Percentiles rank a stretch among this genome's conserved stretches.
Evolutionary conservation across 2,113 vertebrate species (phyloP).

Genomic region (Melanostigma gelatinosum): DNA sequence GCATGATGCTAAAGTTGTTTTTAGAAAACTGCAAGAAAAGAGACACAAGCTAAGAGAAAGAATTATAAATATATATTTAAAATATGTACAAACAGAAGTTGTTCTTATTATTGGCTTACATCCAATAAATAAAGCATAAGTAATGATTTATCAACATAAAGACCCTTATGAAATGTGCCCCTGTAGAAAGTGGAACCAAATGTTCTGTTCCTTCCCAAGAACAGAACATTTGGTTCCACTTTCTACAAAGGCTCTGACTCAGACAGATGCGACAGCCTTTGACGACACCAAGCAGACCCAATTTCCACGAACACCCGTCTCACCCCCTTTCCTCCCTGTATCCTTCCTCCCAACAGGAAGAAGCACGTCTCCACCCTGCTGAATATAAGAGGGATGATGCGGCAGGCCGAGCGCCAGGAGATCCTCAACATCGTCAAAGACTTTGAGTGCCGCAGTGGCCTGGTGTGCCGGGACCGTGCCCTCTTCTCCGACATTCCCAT

Average conservation of each 20-base stretch:
- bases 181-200: neutral
- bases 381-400: constrained; percentile 88
- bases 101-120: neutral
- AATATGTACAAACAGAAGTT: neutral
- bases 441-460: constrained; percentile 76
- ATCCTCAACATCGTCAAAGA: constrained; percentile 89
- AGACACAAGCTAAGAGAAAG: neutral
- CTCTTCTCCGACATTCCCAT: constrained; percentile 88
- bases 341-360: constrained; percentile 78
- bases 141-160: neutral
- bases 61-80: neutral
- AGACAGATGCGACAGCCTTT: constrained; percentile 26
- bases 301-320: constrained; percentile 45
- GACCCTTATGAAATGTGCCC: neutral
- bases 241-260: constrained; percentile 34
- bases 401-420: constrained; percentile 84
- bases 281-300: constrained; percentile 22
- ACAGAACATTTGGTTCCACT: constrained; percentile 1
- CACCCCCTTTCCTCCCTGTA: constrained; percentile 19
- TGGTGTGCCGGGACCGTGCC: constrained; percentile 75
- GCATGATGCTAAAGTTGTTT: neutral
- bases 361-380: constrained; percentile 89
- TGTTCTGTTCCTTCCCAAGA: constrained; percentile 31
- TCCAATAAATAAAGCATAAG: neutral
- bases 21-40: neutral